phyloP scores from a whole-genome alignment of 2,113 vertebrate species.

The Poeciliopsis prolifica region DNA sequence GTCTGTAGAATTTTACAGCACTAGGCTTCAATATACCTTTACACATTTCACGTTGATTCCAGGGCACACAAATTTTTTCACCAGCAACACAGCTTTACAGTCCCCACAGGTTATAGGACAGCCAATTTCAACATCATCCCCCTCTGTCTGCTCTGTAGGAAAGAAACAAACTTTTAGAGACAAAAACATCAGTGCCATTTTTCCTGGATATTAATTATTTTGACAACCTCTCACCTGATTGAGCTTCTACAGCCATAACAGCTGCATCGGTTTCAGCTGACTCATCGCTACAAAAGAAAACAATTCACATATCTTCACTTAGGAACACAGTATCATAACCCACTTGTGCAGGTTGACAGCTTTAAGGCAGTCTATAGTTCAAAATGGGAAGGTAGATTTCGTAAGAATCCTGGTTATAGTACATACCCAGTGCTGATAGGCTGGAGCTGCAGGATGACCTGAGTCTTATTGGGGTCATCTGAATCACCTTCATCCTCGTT shows the following conservation, averaged over 20 bases:
- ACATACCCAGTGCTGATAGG: constrained; percentile 90
- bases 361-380: too few species aligned
- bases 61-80: constrained; percentile 98
- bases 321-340: not conserved
- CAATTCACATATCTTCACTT: constrained; percentile 4
- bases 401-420: not conserved
- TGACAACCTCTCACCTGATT: constrained; percentile 71
- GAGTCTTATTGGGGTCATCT: constrained; percentile 89
- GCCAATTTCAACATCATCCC: constrained; percentile 90
- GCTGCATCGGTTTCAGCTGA: constrained; percentile 84
- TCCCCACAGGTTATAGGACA: constrained; percentile 97
- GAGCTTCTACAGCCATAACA: constrained; percentile 87
- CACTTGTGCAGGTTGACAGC: too few species aligned
- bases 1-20: not conserved
- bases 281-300: constrained; percentile 83
- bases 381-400: not conserved
- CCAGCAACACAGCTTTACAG: constrained; percentile 91
- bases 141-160: constrained; percentile 83
- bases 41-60: constrained; percentile 99
- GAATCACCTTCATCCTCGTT: constrained; percentile 82
- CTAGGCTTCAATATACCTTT: constrained; percentile 80
- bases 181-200: not conserved
- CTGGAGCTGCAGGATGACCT: constrained; percentile 94
- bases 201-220: not conserved
- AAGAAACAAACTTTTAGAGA: not conserved